Conservation (phyloP, 2,888 invertebrate species). For the Lochmaea crataegi region DNA sequence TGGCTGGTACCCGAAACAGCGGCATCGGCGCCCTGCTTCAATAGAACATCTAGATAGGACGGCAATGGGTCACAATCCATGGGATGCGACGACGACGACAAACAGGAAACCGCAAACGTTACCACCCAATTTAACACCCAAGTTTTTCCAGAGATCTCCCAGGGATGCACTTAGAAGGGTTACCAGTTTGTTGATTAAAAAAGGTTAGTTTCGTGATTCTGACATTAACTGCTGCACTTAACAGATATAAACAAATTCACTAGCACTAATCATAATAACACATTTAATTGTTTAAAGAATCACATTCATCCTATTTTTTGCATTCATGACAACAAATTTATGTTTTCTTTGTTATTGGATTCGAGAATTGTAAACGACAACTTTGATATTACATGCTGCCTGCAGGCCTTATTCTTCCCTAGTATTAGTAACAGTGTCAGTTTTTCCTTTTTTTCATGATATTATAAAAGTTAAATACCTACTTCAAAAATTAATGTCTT, state of each 20-base stretch:
- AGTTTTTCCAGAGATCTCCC: constrained; percentile 90
- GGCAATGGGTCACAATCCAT: constrained; percentile 67
- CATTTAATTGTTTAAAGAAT: too few species aligned
- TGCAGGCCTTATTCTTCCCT: too few species aligned
- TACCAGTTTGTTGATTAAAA: constrained; percentile 84
- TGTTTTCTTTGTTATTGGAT: too few species aligned
- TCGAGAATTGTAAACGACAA: too few species aligned
- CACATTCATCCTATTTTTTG: too few species aligned
- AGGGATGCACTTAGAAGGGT: constrained; percentile 88
- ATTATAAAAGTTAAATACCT: too few species aligned
- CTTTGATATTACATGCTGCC: too few species aligned
- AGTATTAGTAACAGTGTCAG: too few species aligned
- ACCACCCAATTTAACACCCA: constrained; percentile 88
- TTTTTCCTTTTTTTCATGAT: too few species aligned
- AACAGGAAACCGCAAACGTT: constrained; percentile 85
- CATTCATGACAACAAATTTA: background rate
- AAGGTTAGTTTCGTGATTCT: constrained; percentile 62
- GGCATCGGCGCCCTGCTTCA: constrained; percentile 78
- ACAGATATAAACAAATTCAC: background rate
- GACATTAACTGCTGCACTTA: background rate
- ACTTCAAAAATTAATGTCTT: too few species aligned
- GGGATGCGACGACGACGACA: constrained; percentile 62
- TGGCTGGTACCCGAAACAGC: constrained; percentile 85
- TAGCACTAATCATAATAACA: background rate
- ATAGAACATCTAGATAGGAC: constrained; percentile 87